A percentile compares a stretch with the other conserved stretches of the same genome.
Conservation (phyloP, 2,113 vertebrate species). For the Psilopsiagon aymara region DNA sequence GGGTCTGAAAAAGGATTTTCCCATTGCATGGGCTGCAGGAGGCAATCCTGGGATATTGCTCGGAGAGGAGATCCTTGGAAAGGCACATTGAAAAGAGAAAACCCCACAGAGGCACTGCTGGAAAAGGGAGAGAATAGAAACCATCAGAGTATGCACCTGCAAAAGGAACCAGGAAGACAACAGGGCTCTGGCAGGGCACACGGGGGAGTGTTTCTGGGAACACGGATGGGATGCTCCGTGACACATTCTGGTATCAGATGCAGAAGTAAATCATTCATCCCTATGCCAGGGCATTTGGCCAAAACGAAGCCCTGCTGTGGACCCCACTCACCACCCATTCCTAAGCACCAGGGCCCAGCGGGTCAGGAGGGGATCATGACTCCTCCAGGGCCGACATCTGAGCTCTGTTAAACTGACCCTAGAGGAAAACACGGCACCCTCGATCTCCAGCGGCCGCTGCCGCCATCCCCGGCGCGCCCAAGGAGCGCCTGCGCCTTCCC, state of each 20-base stretch:
- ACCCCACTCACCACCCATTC: fast-evolving
- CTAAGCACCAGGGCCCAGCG: fast-evolving
- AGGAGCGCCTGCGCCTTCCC: background rate
- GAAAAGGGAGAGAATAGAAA: background rate
- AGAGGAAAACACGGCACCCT: too few relatives aligned
- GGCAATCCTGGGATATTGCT: fast-evolving
- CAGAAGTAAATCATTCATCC: background rate
- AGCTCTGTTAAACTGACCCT: fast-evolving
- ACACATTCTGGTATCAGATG: fast-evolving
- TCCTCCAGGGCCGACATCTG: fast-evolving
- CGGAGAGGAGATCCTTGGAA: background rate
- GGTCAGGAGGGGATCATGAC: background rate
- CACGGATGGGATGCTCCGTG: fast-evolving
- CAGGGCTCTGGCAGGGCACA: too few relatives aligned
- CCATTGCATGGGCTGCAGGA: fast-evolving
- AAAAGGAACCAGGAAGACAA: background rate
- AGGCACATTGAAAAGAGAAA: too few relatives aligned
- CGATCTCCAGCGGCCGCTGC: background rate
- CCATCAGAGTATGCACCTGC: fast-evolving
- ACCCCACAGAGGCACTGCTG: too few relatives aligned
- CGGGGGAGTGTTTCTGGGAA: background rate
- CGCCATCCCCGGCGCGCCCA: background rate
- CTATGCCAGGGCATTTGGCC: background rate
- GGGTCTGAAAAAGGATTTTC: background rate
- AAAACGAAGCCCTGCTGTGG: fast-evolving